Percentiles rank a stretch among this genome's conserved stretches.
Conservation (phyloP, 2,113 vertebrate species). For the Pelusios castaneus region DNA sequence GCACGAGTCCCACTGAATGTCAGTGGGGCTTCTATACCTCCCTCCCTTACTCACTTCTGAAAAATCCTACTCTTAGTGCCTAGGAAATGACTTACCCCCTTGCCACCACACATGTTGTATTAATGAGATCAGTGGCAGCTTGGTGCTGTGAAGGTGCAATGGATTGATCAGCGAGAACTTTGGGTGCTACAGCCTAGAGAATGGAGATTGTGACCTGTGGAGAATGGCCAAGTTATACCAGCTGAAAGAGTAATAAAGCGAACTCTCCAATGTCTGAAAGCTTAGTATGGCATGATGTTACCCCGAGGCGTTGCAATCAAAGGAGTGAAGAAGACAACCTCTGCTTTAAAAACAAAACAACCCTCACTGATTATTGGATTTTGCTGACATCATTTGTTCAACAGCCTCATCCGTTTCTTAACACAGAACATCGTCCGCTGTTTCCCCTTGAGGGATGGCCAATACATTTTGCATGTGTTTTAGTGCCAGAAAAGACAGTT, state of each 20-base stretch:
- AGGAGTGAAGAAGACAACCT: not conserved
- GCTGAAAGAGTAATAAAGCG: not conserved
- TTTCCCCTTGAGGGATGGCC: not conserved
- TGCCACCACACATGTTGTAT: too few species aligned
- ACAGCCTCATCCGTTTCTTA: not conserved
- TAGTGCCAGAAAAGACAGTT: not conserved
- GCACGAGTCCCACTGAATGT: too few species aligned
- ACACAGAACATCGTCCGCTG: not conserved
- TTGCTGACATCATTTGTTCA: not conserved
- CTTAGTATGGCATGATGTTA: not conserved
- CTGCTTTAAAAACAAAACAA: not conserved
- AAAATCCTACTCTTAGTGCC: too few species aligned
- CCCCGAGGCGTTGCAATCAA: not conserved
- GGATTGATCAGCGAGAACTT: not conserved
- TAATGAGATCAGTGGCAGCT: too few species aligned
- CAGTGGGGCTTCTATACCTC: too few species aligned
- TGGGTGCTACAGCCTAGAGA: not conserved
- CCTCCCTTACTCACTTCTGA: too few species aligned
- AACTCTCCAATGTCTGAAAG: rapidly evolving
- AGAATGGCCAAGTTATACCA: not conserved
- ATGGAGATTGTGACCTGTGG: rapidly evolving
- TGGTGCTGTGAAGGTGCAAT: not conserved
- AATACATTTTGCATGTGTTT: not conserved
- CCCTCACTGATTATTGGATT: not conserved
- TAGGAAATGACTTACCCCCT: too few species aligned